These are phyloP conservation scores for Melieria crassipennis DNA, from an alignment of 2,888 invertebrate genomes.

Conservation along the genomic window DNA sequence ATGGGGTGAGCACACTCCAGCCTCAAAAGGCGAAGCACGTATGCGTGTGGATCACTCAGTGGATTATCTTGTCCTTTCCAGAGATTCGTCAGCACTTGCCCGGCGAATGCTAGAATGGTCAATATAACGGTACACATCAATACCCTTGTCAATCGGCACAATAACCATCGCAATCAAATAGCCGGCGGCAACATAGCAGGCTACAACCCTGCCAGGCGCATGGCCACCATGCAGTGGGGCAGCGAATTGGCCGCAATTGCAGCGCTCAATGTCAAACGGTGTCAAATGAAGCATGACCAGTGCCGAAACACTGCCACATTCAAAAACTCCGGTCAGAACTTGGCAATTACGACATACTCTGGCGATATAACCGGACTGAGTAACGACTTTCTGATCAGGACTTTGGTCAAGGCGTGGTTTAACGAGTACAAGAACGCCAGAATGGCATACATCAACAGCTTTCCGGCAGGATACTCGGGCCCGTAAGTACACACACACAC, in stretches of 20 bases:
- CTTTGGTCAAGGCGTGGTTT: neutral
- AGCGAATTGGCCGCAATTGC: constrained; percentile 56
- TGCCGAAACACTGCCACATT: constrained; percentile 55
- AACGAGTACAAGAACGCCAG: neutral
- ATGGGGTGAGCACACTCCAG: constrained; percentile 28
- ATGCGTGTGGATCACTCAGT: neutral
- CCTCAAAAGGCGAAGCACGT: neutral
- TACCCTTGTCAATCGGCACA: constrained; percentile 29
- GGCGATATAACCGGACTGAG: constrained; percentile 38
- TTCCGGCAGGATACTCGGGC: constrained; percentile 4
- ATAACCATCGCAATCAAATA: constrained; percentile 37
- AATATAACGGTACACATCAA: constrained; percentile 4
- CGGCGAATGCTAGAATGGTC: constrained; percentile 16
- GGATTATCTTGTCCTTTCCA: neutral
- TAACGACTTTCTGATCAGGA: neutral
- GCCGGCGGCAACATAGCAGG: constrained; percentile 33
- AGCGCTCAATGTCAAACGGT: constrained; percentile 51
- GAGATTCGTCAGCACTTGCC: constrained; percentile 30
- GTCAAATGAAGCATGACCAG: constrained; percentile 51
- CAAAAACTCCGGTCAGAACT: constrained; percentile 54
- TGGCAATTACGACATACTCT: constrained; percentile 44
- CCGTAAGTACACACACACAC: constrained; percentile 12
- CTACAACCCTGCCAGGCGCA: constrained; percentile 49
- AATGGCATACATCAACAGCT: constrained; percentile 10
- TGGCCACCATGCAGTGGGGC: constrained; percentile 58